Percentiles rank a stretch among this genome's conserved stretches.
Evolutionary conservation across 2,888 invertebrate species (phyloP).

Genomic region (Mythimna pallens): DNA sequence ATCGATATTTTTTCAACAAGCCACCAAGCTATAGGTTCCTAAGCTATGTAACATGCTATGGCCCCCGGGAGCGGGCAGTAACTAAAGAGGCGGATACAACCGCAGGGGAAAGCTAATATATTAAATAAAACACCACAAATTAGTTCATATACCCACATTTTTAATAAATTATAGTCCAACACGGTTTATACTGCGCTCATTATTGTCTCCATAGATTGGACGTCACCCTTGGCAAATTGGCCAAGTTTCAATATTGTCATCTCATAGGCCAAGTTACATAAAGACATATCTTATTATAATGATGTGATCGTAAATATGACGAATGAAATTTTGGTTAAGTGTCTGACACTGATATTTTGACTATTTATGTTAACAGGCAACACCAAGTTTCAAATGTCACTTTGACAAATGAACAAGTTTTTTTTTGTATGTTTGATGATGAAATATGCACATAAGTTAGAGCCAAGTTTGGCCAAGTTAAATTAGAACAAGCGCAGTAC

Average conservation of each 20-base stretch:
- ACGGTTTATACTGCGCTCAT: conserved; percentile 56
- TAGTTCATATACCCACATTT: conserved; percentile 90
- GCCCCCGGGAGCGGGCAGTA: too few relatives aligned
- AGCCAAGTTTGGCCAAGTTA: conserved; percentile 41
- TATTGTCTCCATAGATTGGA: conserved; percentile 42
- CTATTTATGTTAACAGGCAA: not conserved
- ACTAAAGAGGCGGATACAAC: too few relatives aligned
- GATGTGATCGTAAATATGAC: conserved; percentile 3
- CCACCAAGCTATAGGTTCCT: too few relatives aligned
- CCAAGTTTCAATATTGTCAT: conserved; percentile 44
- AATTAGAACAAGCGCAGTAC: conserved; percentile 51
- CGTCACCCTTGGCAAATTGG: conserved; percentile 2
- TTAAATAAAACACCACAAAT: conserved; percentile 69
- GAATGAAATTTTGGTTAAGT: not conserved
- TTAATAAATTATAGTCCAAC: conserved; percentile 79
- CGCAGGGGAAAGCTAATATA: too few relatives aligned
- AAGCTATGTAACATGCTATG: too few relatives aligned
- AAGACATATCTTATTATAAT: conserved; percentile 14
- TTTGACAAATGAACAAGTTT: conserved; percentile 2
- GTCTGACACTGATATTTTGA: not conserved
- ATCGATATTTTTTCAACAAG: too few relatives aligned
- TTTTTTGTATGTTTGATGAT: conserved; percentile 6
- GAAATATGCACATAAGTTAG: not conserved
- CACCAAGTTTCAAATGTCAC: conserved; percentile 2
- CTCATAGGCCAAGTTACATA: conserved; percentile 11